Conservation (phyloP, 2,113 vertebrate genomes). For the Alouatta palliata region DNA sequence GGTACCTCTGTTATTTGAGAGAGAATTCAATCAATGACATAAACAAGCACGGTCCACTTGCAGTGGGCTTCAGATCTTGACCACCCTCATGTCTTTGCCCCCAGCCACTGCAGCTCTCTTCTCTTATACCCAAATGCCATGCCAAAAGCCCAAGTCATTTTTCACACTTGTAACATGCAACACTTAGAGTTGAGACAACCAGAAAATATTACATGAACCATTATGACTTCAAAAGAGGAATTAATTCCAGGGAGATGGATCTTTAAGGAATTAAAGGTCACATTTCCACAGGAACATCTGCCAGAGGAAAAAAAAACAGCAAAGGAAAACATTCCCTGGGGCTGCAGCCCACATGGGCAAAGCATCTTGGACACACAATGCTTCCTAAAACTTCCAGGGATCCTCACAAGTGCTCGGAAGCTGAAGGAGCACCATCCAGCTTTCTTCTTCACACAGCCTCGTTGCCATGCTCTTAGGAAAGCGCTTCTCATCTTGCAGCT, state of each 20-base stretch:
- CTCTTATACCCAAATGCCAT: not conserved
- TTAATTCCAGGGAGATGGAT: not conserved
- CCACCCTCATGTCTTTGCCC: too few species aligned
- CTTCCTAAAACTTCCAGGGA: slow-evolving; percentile 6
- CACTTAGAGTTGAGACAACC: not conserved
- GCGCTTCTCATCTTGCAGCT: not conserved
- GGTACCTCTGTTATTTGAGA: not conserved
- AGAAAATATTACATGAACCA: slow-evolving; percentile 21
- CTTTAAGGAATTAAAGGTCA: slow-evolving; percentile 58
- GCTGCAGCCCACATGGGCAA: not conserved
- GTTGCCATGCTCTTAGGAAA: not conserved
- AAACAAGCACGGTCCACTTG: not conserved
- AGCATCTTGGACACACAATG: not conserved
- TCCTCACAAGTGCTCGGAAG: accelerated
- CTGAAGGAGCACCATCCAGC: not conserved
- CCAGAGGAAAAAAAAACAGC: not conserved
- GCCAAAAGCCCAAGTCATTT: not conserved
- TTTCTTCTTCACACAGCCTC: not conserved
- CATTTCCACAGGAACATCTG: slow-evolving; percentile 48
- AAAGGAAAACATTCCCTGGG: not conserved
- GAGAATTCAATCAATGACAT: not conserved
- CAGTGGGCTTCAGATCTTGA: not conserved
- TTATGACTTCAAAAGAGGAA: slow-evolving; percentile 55
- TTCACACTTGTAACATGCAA: not conserved
- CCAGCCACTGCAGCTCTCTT: not conserved